phyloP scores from a whole-genome alignment of 2,888 invertebrate genomes.

The Acleris emargana region DNA sequence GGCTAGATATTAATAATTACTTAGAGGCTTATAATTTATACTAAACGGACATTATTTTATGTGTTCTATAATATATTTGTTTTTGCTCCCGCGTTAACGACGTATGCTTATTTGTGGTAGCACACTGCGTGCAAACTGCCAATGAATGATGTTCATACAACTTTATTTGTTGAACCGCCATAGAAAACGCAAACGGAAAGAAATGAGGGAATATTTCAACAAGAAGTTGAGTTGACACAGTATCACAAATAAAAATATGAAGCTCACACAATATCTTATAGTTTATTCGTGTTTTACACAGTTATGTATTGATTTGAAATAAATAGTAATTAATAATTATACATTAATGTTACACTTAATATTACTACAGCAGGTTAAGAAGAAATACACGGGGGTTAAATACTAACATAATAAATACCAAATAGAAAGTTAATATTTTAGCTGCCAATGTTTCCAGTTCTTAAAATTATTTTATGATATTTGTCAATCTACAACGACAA shows the following conservation, averaged over 20 bases:
- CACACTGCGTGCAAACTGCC: too few relatives aligned
- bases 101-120: too few relatives aligned
- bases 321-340: slow-evolving; percentile 28
- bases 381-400: slow-evolving; percentile 11
- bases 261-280: slow-evolving; percentile 44
- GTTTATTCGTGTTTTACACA: slow-evolving; percentile 51
- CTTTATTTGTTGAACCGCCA: too few relatives aligned
- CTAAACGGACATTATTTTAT: too few relatives aligned
- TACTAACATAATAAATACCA: slow-evolving; percentile 6
- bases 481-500: slow-evolving; percentile 1
- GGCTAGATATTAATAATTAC: too few relatives aligned
- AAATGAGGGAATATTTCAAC: too few relatives aligned
- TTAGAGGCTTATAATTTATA: too few relatives aligned
- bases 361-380: slow-evolving; percentile 11
- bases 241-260: slow-evolving; percentile 45
- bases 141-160: too few relatives aligned
- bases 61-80: too few relatives aligned
- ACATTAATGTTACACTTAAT: slow-evolving; percentile 18
- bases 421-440: slow-evolving; percentile 19
- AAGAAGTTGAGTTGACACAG: too few relatives aligned
- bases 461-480: slow-evolving; percentile 6
- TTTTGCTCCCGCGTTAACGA: too few relatives aligned
- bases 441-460: slow-evolving; percentile 25
- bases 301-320: slow-evolving; percentile 37
- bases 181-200: too few relatives aligned